Base-by-base conservation (phyloP, 2,113 vertebrate species). In the Pterocles orientalis region DNA sequence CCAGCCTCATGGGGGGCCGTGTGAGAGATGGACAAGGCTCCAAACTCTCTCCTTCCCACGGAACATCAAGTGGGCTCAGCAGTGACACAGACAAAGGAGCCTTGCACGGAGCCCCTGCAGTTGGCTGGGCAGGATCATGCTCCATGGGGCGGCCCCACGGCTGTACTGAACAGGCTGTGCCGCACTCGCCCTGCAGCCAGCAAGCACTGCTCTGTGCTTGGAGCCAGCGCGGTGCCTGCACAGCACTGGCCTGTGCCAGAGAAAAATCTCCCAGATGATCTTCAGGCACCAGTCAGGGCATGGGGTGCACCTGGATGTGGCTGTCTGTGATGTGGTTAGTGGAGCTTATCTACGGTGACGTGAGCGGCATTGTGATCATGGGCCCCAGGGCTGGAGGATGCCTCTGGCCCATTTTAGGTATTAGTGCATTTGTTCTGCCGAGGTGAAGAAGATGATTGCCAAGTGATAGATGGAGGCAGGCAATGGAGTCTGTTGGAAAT, bases 161-260 rank as follows among this genome's bases (percentile, higher is more conserved):
- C 58, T 16, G 9, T 84, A 73, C 61, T 2, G 6, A 73, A 36
- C 77, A 43, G 77, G 11, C 60, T 5, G 26, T 31, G 25, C 71
- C 8, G 2, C 0, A 1, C 48, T 83, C 3, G 2, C 14, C 21
- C 77, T 45, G 51, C 34, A 36, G 25, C 25, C 33, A 45, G 61
- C 18, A 19, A 41, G n/a, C 1, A 0, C 33, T 34, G 12, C 64
- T 2, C 3, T 24, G 47, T 39, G 60, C 57, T 61, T 50, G 66
- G 53, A 54, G 57, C 18, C 31, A 26, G 57, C 1, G 2, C 0
- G 1, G 34, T 61, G 41, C 51, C 47, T 4, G 1, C 39, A 6
- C 0, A 2, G 39, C 2, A 7, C 66, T 47, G 76, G 50, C 29
- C 50, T 7, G 4, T 78, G 62, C 53, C 45, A 6, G 16, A 20